Evolutionary conservation across 2,888 invertebrate genomes (phyloP).

Genomic region (Isotomurus palustris): DNA sequence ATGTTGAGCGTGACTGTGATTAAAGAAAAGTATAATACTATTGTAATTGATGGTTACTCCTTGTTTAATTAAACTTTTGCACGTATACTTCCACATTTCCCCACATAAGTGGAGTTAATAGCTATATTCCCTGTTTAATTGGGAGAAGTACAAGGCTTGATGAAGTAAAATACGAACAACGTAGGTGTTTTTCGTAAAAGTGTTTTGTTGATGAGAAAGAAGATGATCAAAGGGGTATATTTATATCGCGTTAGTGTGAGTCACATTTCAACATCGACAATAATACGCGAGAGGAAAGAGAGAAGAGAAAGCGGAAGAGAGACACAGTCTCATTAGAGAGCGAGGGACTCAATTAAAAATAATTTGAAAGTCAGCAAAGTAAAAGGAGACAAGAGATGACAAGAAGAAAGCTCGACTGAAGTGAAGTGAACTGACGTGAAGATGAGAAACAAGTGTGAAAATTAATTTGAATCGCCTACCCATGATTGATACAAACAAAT

Average conservation of each 20-base stretch:
- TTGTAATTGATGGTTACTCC: too few relatives aligned
- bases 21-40: too few relatives aligned
- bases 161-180: too few relatives aligned
- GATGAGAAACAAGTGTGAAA: constrained; percentile 25
- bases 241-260: neutral
- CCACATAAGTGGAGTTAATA: too few relatives aligned
- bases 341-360: constrained; percentile 13
- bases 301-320: neutral
- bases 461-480: constrained; percentile 35
- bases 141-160: too few relatives aligned
- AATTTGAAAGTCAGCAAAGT: constrained; percentile 18
- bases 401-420: constrained; percentile 13
- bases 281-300: neutral
- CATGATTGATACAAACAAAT: constrained; percentile 33
- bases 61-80: too few relatives aligned
- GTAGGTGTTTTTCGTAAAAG: too few relatives aligned
- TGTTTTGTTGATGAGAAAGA: too few relatives aligned
- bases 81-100: too few relatives aligned
- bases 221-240: constrained; percentile 1
- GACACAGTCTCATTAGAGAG: constrained; percentile 5
- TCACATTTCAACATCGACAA: neutral
- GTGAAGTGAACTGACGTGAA: constrained; percentile 12
- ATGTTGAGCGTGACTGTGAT: too few relatives aligned
- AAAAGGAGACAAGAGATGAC: constrained; percentile 11
- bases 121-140: too few relatives aligned